A percentile compares a stretch with the other conserved stretches of the same genome.
Conservation (phyloP, 2,888 invertebrate species). For the Meandrusa payeni region DNA sequence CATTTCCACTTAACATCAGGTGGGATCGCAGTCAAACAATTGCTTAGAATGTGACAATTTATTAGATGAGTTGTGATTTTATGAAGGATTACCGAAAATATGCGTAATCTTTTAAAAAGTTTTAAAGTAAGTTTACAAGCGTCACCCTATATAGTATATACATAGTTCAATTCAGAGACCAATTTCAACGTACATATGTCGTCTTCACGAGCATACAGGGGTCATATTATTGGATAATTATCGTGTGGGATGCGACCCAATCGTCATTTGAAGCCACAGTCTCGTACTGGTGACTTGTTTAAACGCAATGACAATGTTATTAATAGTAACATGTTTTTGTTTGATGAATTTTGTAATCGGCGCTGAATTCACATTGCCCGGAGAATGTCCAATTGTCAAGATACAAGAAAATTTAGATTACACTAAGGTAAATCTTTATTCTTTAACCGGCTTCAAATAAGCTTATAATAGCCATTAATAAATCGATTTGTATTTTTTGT, state of each 20-base stretch:
- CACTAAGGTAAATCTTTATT: constrained; percentile 47
- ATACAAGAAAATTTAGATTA: constrained; percentile 65
- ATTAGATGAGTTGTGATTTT: too few species aligned
- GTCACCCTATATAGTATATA: constrained; percentile 31
- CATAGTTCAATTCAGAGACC: constrained; percentile 35
- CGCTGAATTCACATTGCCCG: constrained; percentile 58
- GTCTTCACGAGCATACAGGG: constrained; percentile 44
- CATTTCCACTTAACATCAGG: too few species aligned
- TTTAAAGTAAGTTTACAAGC: constrained; percentile 27
- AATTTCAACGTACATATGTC: constrained; percentile 45
- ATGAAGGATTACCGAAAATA: too few species aligned
- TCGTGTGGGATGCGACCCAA: constrained; percentile 46
- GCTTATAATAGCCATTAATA: too few species aligned
- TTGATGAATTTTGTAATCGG: constrained; percentile 37
- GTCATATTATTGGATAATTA: constrained; percentile 68
- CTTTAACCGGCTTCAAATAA: background rate
- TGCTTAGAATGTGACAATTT: too few species aligned
- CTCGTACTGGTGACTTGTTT: constrained; percentile 38
- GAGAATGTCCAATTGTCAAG: constrained; percentile 62
- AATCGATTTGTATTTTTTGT: too few species aligned
- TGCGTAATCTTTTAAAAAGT: too few species aligned
- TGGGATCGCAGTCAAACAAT: too few species aligned
- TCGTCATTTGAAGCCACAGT: constrained; percentile 44
- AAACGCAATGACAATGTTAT: constrained; percentile 39
- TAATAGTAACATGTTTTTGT: constrained; percentile 41